phyloP scores from a whole-genome alignment of 2,888 invertebrate species.

The Melanostoma scalare region DNA sequence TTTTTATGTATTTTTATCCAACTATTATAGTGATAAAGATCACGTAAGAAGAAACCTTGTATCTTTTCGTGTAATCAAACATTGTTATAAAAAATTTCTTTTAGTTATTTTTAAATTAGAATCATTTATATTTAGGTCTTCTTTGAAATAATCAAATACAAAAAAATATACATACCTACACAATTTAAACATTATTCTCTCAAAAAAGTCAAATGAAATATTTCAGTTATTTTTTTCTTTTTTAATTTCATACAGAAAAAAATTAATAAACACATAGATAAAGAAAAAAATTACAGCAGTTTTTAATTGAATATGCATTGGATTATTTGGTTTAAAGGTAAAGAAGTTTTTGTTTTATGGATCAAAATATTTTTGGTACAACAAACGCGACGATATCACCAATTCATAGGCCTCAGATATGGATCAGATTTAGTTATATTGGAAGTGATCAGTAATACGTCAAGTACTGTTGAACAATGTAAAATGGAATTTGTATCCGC shows the following conservation, averaged over 20 bases:
- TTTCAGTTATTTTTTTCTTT: constrained; percentile 61
- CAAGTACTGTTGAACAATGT: too few relatives aligned
- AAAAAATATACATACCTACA: not conserved
- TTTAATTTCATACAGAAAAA: constrained; percentile 67
- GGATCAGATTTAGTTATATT: too few relatives aligned
- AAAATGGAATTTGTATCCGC: too few relatives aligned
- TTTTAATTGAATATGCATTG: not conserved
- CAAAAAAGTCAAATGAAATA: constrained; percentile 37
- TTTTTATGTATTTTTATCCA: constrained; percentile 18
- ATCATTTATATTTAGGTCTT: constrained; percentile 42
- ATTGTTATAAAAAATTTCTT: constrained; percentile 35
- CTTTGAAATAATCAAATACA: constrained; percentile 30
- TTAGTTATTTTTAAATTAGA: constrained; percentile 41
- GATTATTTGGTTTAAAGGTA: too few relatives aligned
- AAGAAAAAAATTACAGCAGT: constrained; percentile 20
- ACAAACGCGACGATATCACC: not conserved
- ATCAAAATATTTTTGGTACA: not conserved
- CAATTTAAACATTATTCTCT: constrained; percentile 34
- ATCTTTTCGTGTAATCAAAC: constrained; percentile 20
- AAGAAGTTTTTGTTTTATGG: too few relatives aligned
- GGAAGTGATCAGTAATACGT: too few relatives aligned
- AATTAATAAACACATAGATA: constrained; percentile 66
- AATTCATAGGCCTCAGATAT: too few relatives aligned
- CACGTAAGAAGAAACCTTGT: not conserved
- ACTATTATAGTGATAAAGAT: constrained; percentile 34